A percentile compares a stretch with the other conserved stretches of the same genome.
These are phyloP conservation scores for Parthenolecanium corni DNA, from an alignment of 2,888 invertebrate genomes.

Conservation along the genomic window DNA sequence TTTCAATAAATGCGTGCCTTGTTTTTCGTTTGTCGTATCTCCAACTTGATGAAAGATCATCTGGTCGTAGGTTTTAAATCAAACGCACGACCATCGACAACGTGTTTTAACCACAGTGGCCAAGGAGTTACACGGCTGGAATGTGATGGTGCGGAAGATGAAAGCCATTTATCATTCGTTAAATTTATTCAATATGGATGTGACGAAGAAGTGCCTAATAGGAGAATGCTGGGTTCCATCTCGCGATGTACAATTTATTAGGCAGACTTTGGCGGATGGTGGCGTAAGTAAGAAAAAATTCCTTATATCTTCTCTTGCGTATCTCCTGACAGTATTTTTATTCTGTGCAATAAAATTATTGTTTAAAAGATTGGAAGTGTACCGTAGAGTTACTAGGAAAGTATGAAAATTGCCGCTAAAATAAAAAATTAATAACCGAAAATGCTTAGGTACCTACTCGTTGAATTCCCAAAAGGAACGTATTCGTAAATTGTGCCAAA, in stretches of 20 bases:
- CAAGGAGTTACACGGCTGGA: constrained; percentile 77
- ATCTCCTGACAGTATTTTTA: neutral
- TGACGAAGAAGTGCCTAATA: constrained; percentile 77
- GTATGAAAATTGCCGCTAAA: no score
- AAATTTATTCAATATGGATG: constrained; percentile 84
- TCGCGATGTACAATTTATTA: constrained; percentile 56
- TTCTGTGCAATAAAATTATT: no score
- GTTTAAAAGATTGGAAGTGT: no score
- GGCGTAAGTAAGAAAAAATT: constrained; percentile 47
- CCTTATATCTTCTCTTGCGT: neutral
- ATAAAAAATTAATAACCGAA: no score
- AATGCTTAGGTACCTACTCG: no score
- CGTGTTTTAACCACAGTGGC: constrained; percentile 73
- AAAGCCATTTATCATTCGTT: constrained; percentile 90
- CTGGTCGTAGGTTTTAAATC: constrained; percentile 57
- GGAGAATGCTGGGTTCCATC: constrained; percentile 82
- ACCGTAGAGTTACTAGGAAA: no score
- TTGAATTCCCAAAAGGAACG: no score
- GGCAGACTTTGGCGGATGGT: constrained; percentile 66
- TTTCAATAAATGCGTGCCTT: neutral
- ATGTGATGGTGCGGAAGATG: constrained; percentile 72
- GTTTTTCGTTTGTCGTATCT: no score
- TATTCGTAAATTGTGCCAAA: no score
- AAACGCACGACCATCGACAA: constrained; percentile 78
- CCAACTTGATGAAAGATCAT: no score